phyloP scores from a whole-genome alignment of 2,113 vertebrate species.

The Gracilinanus agilis region DNA sequence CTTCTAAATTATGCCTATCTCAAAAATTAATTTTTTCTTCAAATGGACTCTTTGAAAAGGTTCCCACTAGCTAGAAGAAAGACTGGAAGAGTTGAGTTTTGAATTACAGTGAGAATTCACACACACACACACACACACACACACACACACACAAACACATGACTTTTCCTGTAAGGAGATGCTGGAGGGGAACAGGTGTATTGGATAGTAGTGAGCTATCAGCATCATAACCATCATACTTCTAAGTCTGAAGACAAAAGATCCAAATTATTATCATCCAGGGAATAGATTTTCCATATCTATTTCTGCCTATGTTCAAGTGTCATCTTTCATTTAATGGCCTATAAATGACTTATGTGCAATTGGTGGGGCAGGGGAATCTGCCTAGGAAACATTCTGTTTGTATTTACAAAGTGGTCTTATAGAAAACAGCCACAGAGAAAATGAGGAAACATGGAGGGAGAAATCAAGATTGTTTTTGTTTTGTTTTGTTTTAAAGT shows the following conservation, averaged over 20 bases:
- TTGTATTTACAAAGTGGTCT: background rate
- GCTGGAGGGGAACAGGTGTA: background rate
- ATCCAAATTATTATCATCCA: background rate
- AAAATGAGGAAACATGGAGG: background rate
- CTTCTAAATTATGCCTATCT: background rate
- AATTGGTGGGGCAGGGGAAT: background rate
- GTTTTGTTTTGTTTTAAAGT: background rate
- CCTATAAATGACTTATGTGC: background rate
- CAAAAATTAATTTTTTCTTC: background rate
- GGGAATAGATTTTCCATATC: background rate
- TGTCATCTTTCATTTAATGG: background rate
- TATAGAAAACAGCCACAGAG: background rate
- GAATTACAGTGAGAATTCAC: background rate
- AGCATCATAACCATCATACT: background rate
- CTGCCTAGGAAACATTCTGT: background rate
- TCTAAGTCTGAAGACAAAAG: background rate
- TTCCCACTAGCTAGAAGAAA: background rate
- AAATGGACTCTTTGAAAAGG: background rate
- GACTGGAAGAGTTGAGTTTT: background rate
- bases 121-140: no score
- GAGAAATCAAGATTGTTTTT: background rate
- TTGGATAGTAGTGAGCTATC: background rate
- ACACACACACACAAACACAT: background rate
- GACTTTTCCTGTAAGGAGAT: background rate
- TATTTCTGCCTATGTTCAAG: background rate